Evolutionary conservation across 2,113 vertebrate genomes (phyloP), one percentile per base, ranked within the genome.

Genomic region (Phylloscopus trochilus): DNA sequence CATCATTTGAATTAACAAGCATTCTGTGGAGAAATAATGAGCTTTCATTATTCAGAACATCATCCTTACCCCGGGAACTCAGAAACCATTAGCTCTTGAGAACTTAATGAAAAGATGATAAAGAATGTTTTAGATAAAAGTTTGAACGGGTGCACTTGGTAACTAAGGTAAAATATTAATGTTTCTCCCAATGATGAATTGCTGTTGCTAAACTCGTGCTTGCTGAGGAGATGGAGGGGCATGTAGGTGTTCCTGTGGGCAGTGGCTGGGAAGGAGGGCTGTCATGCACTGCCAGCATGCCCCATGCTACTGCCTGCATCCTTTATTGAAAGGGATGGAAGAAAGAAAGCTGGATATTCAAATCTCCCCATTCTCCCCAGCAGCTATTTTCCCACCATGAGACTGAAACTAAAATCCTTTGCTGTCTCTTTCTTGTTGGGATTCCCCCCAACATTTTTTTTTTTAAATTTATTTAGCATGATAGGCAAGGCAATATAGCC

Each of bases 1-100:
- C 99, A 99, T 99, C 99, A 99, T 99, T 99, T 99, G 99, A 99
- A 99, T 99, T 99, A 99, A 99, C 99, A 99, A 99, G 99, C 99
- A 99, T 99, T 99, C 99, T 99, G 99, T 98, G 98, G 99, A 99
- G 99, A 99, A 99, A 99, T 99, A 99, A 99, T 99, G 99, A 99
- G 99, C 99, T 99, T 99, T 99, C 99, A 99, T 99, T 99, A 99
- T 99, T 99, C 99, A 99, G 99, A 99, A 99, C 99, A 99, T 99
- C 99, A 99, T 99, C 99, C 99, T 99, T 99, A 99, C 98, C 99
- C 98, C 97, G 98, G 98, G 99, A 99, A 98, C 99, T 99, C 98
- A 98, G 99, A 98, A 99, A 99, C 99, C 99, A 99, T 99, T 99
- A 99, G 98, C 98, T 99, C 98, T 98, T 98, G 98, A 99, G 99